Conservation (phyloP, 2,113 vertebrate species). For the Caretta caretta region DNA sequence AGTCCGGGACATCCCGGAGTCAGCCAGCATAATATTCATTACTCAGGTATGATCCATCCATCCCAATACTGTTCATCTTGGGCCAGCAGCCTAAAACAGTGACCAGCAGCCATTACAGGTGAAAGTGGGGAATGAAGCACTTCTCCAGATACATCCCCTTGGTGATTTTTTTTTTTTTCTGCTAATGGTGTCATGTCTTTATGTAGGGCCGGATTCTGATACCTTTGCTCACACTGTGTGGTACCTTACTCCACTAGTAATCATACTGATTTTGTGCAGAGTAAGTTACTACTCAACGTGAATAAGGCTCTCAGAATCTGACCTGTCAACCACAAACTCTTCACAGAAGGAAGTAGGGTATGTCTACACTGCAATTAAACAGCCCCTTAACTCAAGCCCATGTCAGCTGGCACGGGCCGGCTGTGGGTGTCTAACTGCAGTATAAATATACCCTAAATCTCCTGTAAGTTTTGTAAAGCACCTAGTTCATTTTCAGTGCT, state of each 20-base stretch:
- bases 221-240: neutral
- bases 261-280: neutral
- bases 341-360: neutral
- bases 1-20: conserved; percentile 60
- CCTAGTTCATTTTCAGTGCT: neutral
- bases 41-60: conserved; percentile 66
- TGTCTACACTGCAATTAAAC: neutral
- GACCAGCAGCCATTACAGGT: neutral
- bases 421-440: neutral
- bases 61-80: neutral
- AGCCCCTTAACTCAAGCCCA: neutral
- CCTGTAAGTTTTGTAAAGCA: neutral
- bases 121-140: neutral
- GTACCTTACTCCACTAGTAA: neutral
- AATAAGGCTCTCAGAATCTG: neutral
- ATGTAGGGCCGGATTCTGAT: neutral
- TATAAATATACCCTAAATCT: neutral
- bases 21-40: conserved; percentile 65
- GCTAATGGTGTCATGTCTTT: neutral
- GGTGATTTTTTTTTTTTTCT: conserved; percentile 6
- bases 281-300: neutral
- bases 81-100: neutral
- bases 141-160: neutral
- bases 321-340: neutral
- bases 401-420: neutral